Evolutionary conservation across 2,888 invertebrate genomes (phyloP).

Genomic region (Tenodera sinensis): DNA sequence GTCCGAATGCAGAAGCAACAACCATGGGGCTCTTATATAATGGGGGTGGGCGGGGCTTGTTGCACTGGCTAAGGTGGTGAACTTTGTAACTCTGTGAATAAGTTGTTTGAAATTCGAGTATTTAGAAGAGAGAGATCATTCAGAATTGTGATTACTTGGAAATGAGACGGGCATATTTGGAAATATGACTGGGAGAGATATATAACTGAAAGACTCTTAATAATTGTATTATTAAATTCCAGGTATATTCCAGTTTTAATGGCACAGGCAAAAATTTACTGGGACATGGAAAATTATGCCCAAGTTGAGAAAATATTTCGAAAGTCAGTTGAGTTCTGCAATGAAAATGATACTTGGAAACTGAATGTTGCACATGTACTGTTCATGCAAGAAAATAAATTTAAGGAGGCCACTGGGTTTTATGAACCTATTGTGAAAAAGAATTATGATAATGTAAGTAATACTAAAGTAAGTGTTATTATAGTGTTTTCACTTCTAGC

Average conservation of each 20-base stretch:
- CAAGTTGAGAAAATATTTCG: conserved; percentile 96
- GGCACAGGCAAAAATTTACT: conserved; percentile 98
- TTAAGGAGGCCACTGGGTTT: conserved; percentile 95
- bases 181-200: background rate
- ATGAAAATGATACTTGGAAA: conserved; percentile 95
- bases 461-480: background rate
- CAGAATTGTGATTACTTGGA: too few relatives aligned
- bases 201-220: background rate
- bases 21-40: too few relatives aligned
- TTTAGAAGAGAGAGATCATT: too few relatives aligned
- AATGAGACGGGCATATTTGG: too few relatives aligned
- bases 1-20: too few relatives aligned
- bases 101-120: too few relatives aligned
- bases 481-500: background rate
- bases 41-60: too few relatives aligned
- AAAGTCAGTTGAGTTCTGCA: conserved; percentile 96
- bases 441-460: conserved; percentile 75
- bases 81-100: too few relatives aligned
- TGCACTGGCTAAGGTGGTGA: too few relatives aligned
- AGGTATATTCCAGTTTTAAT: conserved; percentile 97
- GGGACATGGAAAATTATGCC: conserved; percentile 93
- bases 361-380: conserved; percentile 97
- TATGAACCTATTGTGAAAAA: conserved; percentile 97
- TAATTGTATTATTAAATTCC: conserved; percentile 18
- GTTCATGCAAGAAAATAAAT: conserved; percentile 99